A percentile compares a stretch with the other conserved stretches of the same genome.
Conservation (phyloP, 2,888 invertebrate species). For the Pyrrhia umbra region DNA sequence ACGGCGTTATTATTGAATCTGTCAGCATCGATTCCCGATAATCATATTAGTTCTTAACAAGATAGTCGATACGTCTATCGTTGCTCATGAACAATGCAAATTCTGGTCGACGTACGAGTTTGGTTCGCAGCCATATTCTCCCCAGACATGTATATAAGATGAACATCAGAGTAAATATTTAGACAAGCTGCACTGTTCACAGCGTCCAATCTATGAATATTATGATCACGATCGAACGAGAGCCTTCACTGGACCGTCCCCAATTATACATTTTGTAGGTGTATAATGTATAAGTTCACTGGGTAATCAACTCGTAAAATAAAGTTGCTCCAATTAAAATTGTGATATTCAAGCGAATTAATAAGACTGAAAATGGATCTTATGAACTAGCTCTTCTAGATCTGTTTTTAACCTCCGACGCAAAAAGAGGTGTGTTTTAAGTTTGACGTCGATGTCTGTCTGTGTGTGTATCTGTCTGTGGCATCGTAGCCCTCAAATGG, state of each 20-base stretch:
- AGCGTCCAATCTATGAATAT: neutral
- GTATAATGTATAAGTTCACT: neutral
- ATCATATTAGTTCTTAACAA: conserved; percentile 6
- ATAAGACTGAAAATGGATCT: neutral
- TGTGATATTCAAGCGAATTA: neutral
- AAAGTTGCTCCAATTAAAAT: neutral
- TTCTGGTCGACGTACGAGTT: neutral
- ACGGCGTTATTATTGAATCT: neutral
- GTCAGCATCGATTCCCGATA: neutral
- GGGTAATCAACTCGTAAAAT: neutral
- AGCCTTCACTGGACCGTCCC: neutral
- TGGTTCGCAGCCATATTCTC: neutral
- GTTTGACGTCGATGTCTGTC: too few relatives aligned
- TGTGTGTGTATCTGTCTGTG: too few relatives aligned
- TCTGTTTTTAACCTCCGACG: too few relatives aligned
- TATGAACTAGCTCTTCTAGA: neutral
- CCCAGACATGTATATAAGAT: neutral
- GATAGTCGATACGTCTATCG: neutral
- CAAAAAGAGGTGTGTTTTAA: too few relatives aligned
- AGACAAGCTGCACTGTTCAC: neutral
- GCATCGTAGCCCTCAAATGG: too few relatives aligned
- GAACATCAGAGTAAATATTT: neutral
- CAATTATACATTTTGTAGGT: neutral
- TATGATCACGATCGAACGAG: neutral
- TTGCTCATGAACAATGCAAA: conserved; percentile 14